Evolutionary conservation across 2,113 vertebrate genomes (phyloP), one percentile per base, ranked within the genome.

Genomic region (Nestor notabilis): DNA sequence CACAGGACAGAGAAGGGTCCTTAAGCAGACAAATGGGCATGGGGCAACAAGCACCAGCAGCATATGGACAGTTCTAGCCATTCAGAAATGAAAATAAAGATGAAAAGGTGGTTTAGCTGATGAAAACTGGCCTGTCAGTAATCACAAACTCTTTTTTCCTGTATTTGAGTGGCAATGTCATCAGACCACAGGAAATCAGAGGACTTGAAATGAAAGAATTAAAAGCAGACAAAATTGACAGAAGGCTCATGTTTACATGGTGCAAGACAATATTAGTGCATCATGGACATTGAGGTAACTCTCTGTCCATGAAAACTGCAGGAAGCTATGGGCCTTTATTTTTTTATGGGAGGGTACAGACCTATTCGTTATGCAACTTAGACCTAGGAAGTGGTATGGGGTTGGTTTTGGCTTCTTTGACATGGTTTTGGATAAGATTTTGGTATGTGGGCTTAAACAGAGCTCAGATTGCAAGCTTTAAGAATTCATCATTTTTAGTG

Each of bases 321-420:
- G 47, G n/a, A 92, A 35, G 39, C 77, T 33, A 70, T 33, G 65
- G 70, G 29, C 47, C 20, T 88, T 81, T 85, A 66, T 92, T 72
- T 94, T 76, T 89, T 96, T 93, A 75, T 90, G 72, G 72, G 71
- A 96, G 81, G n/a, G 33, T 82, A 86, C 90, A 90, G 76, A 74
- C 55, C 50, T 79, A 66, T 79, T 96, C 2, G 63, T 96, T 97
- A 96, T 95, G 96, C 94, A 97, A 63, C 94, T 93, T 75, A 97
- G 95, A 96, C 96, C 89, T 96, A 95, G 96, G 97, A 97, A 98
- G 94, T 96, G 95, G 96, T 91, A 46, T 85, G 49, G 82, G 53
- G 88, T 94, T 97, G 94, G 58, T 85, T 97, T 95, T 96, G 95
- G 96, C 96, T 93, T 81, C 90, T 94, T 94, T 91, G 58, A 88